Conservation (phyloP, 53 echinoderm and acorn worm species). For the Mesocentrotus franciscanus region DNA sequence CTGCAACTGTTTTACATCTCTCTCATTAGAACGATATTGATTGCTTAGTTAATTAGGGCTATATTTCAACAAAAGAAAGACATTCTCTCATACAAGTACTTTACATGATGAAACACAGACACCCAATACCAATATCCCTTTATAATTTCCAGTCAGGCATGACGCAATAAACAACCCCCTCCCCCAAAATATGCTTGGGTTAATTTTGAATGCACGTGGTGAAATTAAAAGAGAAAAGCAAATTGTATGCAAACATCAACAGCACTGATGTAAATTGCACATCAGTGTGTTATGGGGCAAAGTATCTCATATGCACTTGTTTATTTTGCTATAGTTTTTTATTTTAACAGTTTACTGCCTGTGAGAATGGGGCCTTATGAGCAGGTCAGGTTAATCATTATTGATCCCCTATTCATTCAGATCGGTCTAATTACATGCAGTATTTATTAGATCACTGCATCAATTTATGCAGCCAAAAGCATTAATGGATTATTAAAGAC, state of each 20-base stretch:
- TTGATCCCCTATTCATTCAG: constrained; percentile 8
- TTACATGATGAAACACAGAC: background rate
- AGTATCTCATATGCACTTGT: background rate
- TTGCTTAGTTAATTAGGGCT: background rate
- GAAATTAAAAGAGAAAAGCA: background rate
- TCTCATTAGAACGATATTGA: background rate
- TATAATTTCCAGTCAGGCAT: background rate
- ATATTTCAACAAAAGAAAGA: background rate
- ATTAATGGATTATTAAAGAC: constrained; percentile 13
- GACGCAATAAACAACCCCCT: background rate
- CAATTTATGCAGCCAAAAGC: background rate
- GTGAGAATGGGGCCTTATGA: background rate
- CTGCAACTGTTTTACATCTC: background rate
- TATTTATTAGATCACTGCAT: background rate
- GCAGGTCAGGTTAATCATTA: background rate
- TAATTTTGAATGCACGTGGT: background rate
- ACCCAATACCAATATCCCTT: background rate
- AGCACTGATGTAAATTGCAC: background rate
- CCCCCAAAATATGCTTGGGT: background rate
- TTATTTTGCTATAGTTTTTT: background rate
- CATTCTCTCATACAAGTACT: background rate
- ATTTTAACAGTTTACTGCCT: background rate
- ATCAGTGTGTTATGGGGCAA: too few species aligned
- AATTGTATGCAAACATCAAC: background rate
- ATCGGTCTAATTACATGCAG: constrained; percentile 14